Evolutionary conservation across 2,888 invertebrate genomes (phyloP), one percentile per base, ranked within the genome.

Genomic region (Drosophila recens): DNA sequence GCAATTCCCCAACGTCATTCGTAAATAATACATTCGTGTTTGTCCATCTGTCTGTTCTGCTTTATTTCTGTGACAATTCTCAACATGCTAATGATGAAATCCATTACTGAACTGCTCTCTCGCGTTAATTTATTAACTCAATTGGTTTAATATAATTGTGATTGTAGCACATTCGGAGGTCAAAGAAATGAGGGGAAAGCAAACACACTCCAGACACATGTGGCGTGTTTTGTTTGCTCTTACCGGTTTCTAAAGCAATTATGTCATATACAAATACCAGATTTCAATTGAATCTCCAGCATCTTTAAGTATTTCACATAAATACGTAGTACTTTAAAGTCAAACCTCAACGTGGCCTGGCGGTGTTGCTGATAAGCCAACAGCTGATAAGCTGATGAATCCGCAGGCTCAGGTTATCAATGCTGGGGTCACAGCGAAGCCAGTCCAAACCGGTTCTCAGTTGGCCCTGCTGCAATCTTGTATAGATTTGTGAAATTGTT

Each of bases 381-480:
- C 20, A 8, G 53, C 66, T 69, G 67, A 76, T 66, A 84, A 30
- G 30, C 30, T 30, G 79, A 85, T 87, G 70, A 85, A 79, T 70
- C 51, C 42, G 17, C 63, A 57, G 72, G 45, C 62, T 27, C 59
- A 70, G 89, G 84, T 88, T 85, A 85, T 85, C 84, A 51, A 1
- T 20, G 43, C 45, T 33, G 63, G 84, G 84, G 79, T 84, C 79
- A 83, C 30, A 15, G 6, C 5, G 17, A 9, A 63, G 46, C 79
- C 76, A 42, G 81, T 49, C 13, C 1, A 52, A 42, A 75, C 87
- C 61, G 84, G 89, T 75, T 88, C 33, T 0, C 17, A 6, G 20
- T 42, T 54, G 67, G 62, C 59, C 62, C 72, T 30, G 42, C 42
- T 27, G 68, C 64, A 79, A 87, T 70, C 82, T 33, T 17, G 5